Percentiles rank a stretch among this genome's conserved stretches.
Evolutionary conservation across 2,888 invertebrate genomes (phyloP).

Genomic region (Aspidiotus destructor): DNA sequence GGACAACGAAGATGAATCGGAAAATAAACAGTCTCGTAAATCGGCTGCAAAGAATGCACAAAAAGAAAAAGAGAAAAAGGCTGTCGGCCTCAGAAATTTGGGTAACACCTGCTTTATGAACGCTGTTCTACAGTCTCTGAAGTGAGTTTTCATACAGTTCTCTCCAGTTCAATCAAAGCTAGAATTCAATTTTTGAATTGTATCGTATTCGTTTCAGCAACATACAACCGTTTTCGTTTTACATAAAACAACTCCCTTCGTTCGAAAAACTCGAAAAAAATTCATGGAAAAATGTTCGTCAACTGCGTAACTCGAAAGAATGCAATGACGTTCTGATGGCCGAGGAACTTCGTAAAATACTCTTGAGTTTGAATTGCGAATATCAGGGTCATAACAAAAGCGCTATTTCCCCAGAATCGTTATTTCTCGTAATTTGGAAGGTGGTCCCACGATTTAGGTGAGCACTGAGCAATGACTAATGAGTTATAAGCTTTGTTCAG

Average conservation of each 20-base stretch:
- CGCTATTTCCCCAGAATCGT: slow-evolving; percentile 68
- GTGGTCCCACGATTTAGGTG: slow-evolving; percentile 67
- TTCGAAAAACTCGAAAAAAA: slow-evolving; percentile 50
- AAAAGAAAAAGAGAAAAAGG: slow-evolving; percentile 50
- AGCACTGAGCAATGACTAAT: not conserved
- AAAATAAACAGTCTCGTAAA: slow-evolving; percentile 38
- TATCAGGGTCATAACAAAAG: slow-evolving; percentile 57
- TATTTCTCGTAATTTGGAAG: slow-evolving; percentile 74
- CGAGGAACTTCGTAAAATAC: slow-evolving; percentile 68
- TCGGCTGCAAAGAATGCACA: slow-evolving; percentile 44
- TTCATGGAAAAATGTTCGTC: slow-evolving; percentile 52
- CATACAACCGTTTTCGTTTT: slow-evolving; percentile 72
- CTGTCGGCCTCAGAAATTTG: slow-evolving; percentile 66
- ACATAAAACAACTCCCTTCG: slow-evolving; percentile 66
- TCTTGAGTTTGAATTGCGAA: slow-evolving; percentile 53
- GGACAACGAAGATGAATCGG: slow-evolving; percentile 35
- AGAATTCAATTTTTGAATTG: slow-evolving; percentile 10
- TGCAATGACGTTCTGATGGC: slow-evolving; percentile 63
- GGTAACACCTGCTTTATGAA: slow-evolving; percentile 84
- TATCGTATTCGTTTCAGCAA: slow-evolving; percentile 48
- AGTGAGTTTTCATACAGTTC: slow-evolving; percentile 40
- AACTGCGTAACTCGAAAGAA: slow-evolving; percentile 53
- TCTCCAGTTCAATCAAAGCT: not conserved
- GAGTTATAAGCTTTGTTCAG: too few relatives aligned
- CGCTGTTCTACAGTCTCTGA: slow-evolving; percentile 67